Evolutionary conservation across 2,888 invertebrate genomes (phyloP), one percentile per base, ranked within the genome.

Genomic region (Cyclophora punctaria): DNA sequence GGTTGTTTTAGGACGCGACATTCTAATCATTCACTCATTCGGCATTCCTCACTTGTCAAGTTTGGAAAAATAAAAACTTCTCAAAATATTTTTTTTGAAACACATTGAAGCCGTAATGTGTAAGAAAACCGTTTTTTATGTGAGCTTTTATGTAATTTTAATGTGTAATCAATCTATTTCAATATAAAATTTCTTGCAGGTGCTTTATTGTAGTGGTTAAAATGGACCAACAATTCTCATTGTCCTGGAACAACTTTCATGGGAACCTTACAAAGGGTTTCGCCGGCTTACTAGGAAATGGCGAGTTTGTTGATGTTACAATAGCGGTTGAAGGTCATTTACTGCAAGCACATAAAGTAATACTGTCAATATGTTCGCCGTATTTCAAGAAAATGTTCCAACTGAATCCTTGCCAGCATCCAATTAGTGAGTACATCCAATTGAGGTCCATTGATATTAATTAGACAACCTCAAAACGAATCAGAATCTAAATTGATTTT

Each of bases 231-330:
- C 91, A 92, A 79, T 92, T 91, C 75, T 93, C 93, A 75, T 87
- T 93, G 78, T 91, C 92, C 75, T 93, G 93, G 93, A 93, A 93
- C 75, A 92, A 93, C 83, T 93, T 93, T 88, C 92, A 92, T 80
- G 91, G 91, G 58, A 93, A 92, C 73, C 87, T 93, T 66, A 90
- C 92, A 64, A 90, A 90, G 71, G 92, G 92, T 53, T 92, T 93
- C 67, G 89, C 90, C 76, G 89, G 89, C 68, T 80, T 91, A 69
- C 76, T 91, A 56, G 89, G 90, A 60, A 90, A 89, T 69, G 88
- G 90, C 64, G 90, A 90, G 69, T 88, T 91, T 56, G 91, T 91
- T 35, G 91, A 91, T 73, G 91, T 91, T 48, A 91, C 91, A 53
- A 82, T 91, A 55, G 91, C 91, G 35, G 91, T 90, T 62, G 92